A percentile compares a stretch with the other conserved stretches of the same genome.
phyloP scores from a whole-genome alignment of 2,113 vertebrate species.

The Dasyurus viverrinus region DNA sequence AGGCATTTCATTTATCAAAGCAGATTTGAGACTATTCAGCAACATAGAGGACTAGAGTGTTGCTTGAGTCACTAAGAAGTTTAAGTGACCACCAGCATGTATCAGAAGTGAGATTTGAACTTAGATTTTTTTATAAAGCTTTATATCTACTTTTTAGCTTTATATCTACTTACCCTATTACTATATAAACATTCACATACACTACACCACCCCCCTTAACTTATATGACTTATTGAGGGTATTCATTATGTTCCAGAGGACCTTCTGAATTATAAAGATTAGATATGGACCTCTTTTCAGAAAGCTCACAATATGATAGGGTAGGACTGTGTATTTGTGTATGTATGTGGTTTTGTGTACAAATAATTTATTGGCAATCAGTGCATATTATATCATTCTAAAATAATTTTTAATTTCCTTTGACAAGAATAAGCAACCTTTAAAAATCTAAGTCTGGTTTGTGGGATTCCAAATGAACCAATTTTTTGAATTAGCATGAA shows the following conservation, averaged over 20 bases:
- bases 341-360: background rate
- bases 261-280: background rate
- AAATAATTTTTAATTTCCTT: background rate
- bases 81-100: background rate
- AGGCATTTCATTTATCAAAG: background rate
- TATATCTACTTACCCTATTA: background rate
- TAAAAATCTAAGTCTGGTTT: background rate
- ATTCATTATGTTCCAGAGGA: background rate
- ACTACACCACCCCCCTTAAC: too few species aligned
- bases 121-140: too few species aligned
- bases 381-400: background rate
- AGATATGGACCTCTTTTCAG: background rate
- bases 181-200: background rate
- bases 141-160: background rate
- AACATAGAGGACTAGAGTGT: background rate
- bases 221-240: background rate
- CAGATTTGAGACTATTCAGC: background rate
- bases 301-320: background rate
- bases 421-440: background rate
- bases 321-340: background rate
- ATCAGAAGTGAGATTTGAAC: background rate
- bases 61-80: background rate
- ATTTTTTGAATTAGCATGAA: background rate
- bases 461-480: background rate
- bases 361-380: background rate